These are phyloP conservation scores for Zaprionus vittiger DNA, from an alignment of 1,140 invertebrate species.

Conservation along the genomic window DNA sequence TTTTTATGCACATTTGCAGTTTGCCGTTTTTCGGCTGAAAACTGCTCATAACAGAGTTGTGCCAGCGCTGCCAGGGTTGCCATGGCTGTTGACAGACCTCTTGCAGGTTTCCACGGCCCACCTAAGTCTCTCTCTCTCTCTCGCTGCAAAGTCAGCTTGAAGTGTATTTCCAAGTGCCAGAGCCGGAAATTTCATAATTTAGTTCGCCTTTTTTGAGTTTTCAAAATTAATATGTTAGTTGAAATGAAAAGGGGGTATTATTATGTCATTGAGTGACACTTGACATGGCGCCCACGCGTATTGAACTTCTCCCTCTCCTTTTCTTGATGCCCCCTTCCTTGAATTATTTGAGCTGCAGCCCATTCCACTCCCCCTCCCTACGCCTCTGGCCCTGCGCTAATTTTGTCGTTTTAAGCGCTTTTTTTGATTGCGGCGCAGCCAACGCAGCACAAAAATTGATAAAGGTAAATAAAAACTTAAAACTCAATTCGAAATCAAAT, in stretches of 20 bases:
- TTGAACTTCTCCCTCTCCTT: no score
- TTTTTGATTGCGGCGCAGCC: slow-evolving; percentile 49
- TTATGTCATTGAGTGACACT: slow-evolving; percentile 80
- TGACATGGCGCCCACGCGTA: slow-evolving; percentile 52
- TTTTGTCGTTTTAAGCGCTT: slow-evolving; percentile 65
- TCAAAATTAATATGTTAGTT: slow-evolving; percentile 71
- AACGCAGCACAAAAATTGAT: slow-evolving; percentile 38
- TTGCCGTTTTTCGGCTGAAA: slow-evolving; percentile 23
- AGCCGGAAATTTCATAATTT: slow-evolving; percentile 78
- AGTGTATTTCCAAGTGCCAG: slow-evolving; percentile 23
- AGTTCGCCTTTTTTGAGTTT: slow-evolving; percentile 29
- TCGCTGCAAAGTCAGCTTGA: neutral
- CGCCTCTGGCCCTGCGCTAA: slow-evolving; percentile 38
- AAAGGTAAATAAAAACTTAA: slow-evolving; percentile 37
- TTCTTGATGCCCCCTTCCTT: neutral
- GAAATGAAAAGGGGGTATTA: slow-evolving; percentile 66
- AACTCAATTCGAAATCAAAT: slow-evolving; percentile 44
- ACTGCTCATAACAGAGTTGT: slow-evolving; percentile 1
- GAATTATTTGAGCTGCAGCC: slow-evolving; percentile 67
- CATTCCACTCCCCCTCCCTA: neutral
- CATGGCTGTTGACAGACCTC: slow-evolving; percentile 25
- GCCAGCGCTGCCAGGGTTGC: neutral
- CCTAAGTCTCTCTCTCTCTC: neutral
- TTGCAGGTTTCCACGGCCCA: slow-evolving; percentile 31
- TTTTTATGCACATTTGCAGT: slow-evolving; percentile 48